These are phyloP conservation scores for Tetranychus urticae DNA, from an alignment of 1,140 invertebrate genomes.

Conservation along the genomic window DNA sequence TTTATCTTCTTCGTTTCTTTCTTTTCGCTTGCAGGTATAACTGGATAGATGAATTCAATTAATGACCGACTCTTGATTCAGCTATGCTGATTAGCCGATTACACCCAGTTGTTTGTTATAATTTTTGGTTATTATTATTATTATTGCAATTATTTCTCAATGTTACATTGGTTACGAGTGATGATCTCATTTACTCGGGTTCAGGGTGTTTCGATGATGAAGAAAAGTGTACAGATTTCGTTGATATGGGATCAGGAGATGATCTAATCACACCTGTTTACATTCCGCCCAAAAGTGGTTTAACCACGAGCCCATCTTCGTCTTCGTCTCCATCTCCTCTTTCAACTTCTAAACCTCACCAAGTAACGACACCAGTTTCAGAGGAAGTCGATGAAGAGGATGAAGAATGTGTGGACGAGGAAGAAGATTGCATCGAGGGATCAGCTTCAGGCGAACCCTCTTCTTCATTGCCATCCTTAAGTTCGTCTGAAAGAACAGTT, in stretches of 20 bases:
- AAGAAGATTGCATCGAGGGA: neutral
- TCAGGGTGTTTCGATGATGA: conserved; percentile 3
- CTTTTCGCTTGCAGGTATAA: too few relatives aligned
- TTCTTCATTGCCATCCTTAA: neutral
- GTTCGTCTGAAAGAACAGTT: neutral
- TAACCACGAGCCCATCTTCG: neutral
- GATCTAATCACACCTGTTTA: conserved; percentile 64
- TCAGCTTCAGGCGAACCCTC: neutral
- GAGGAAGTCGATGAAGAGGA: neutral
- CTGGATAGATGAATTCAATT: too few relatives aligned
- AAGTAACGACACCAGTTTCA: neutral
- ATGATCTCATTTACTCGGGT: conserved; percentile 1
- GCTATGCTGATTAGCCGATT: too few relatives aligned
- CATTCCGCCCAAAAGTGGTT: conserved; percentile 35
- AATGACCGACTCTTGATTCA: too few relatives aligned
- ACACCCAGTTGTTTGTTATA: too few relatives aligned
- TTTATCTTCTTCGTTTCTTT: too few relatives aligned
- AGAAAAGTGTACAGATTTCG: neutral
- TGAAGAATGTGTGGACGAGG: neutral
- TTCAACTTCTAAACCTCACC: neutral
- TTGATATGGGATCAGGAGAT: conserved; percentile 5
- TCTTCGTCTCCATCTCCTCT: neutral
- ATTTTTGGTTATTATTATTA: too few relatives aligned
- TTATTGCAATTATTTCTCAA: too few relatives aligned
- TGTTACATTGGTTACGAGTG: neutral